Base-by-base conservation (phyloP, 2,888 invertebrate species). In the Phlogophora meticulosa region DNA sequence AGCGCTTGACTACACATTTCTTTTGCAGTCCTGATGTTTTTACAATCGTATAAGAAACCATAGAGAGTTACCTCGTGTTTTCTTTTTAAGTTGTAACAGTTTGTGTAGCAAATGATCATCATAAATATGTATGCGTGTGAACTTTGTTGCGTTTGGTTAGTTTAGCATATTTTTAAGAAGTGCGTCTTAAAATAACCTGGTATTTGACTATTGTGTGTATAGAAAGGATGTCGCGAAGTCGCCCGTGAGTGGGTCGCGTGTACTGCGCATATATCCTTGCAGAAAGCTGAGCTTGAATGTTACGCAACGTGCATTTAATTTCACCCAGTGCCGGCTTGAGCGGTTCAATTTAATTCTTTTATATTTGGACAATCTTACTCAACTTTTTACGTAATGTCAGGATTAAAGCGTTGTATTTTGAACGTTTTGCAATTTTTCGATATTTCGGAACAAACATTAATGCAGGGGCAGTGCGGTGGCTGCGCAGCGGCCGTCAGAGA, bases 361-460 rank as follows among this genome's bases (percentile, higher is more conserved):
- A 90, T 86, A 89, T 92, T 92, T 91, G 91, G 89, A 87, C 90
- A 91, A 90, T 89, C 80, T 94, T 95, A 89, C 91, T 85, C 91
- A 94, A 95, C 85, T 73, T 59, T 77, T 94, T 94, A 92, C 90
- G 91, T 89, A 94, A 95, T 87, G 88, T 80, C 89, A 93, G 94
- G 94, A 94, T 92, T 90, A 92, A 91, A 88, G 85, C 86, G 84
- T 76, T 87, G 86, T 85, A 88, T 86, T 88, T 87, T 89, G 84
- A 86, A 85, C 74, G 85, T 94, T 92, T 94, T 92, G 94, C 91
- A 93, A 94, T 93, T 89, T 90, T 87, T 83, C n/a, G 86, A 89
- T 92, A 90, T 91, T 91, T 90, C 88, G 87, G 90, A 89, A 90
- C 87, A 86, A 88, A 88, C 82, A 88, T 88, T 81, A 85, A 86